Evolutionary conservation across 2,797 vertebrate genomes (phyloP).

Genomic region (Pteropus rufus): DNA sequence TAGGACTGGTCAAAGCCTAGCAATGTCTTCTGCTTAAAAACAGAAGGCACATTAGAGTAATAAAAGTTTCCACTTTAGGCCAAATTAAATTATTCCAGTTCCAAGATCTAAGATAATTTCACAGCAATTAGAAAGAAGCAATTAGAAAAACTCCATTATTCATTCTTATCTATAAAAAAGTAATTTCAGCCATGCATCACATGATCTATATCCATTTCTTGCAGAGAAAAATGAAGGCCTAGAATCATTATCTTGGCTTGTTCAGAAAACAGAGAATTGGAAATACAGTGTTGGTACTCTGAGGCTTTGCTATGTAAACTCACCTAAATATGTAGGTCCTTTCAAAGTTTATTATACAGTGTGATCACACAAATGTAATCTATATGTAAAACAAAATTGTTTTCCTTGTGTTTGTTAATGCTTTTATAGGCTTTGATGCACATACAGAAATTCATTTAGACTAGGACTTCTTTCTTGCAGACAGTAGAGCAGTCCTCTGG

Average conservation of each 20-base stretch:
- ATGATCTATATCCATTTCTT: neutral
- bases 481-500: neutral
- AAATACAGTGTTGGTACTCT: neutral
- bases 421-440: neutral
- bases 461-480: neutral
- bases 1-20: neutral
- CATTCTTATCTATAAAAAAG: neutral
- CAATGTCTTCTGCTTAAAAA: neutral
- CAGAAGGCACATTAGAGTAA: neutral
- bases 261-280: neutral
- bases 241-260: neutral
- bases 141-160: neutral
- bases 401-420: neutral
- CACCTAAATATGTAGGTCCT: neutral
- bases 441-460: neutral
- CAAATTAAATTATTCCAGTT: conserved; percentile 16
- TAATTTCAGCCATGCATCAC: neutral
- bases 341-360: neutral
- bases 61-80: neutral
- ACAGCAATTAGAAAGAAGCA: neutral
- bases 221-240: neutral
- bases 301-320: neutral
- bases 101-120: neutral
- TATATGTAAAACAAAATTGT: conserved; percentile 22
- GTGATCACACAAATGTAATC: neutral